A percentile compares a stretch with the other conserved stretches of the same genome.
Conservation (phyloP, 2,113 vertebrate species). For the Pungitius pungitius region DNA sequence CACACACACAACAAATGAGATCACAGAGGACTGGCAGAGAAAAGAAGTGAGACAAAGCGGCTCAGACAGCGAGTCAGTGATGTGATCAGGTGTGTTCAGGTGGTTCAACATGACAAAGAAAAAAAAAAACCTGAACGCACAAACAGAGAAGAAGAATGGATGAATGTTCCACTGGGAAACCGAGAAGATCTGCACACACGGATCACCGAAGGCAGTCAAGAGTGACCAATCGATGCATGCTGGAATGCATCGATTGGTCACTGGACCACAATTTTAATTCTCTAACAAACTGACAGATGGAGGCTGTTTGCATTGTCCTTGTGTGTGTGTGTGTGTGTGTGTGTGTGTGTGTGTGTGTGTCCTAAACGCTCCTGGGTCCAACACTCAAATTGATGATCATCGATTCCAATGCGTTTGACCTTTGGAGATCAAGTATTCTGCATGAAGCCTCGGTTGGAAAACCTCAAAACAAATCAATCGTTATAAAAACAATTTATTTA, state of each 20-base stretch:
- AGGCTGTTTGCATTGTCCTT: not conserved
- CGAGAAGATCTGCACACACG: not conserved
- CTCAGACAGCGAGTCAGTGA: too few species aligned
- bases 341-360: not conserved
- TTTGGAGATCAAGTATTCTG: constrained; percentile 22
- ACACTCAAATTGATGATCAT: constrained; percentile 30
- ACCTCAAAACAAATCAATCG: constrained; percentile 16
- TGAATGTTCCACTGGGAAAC: not conserved
- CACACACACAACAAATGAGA: constrained; percentile 37
- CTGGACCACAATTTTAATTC: constrained; percentile 41
- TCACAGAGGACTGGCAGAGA: not conserved
- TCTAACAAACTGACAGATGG: constrained; percentile 1
- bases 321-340: not conserved
- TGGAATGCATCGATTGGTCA: constrained; percentile 32
- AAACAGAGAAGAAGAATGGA: not conserved
- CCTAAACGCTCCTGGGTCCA: not conserved
- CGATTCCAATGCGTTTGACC: constrained; percentile 15
- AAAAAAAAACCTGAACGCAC: not conserved
- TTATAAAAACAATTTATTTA: constrained; percentile 2
- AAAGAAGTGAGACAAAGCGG: not conserved
- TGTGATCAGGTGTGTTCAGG: not conserved
- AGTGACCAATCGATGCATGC: constrained; percentile 22
- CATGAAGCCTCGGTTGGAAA: constrained; percentile 1
- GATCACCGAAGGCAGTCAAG: constrained; percentile 33
- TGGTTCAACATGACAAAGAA: not conserved